Percentiles rank a stretch among this genome's conserved stretches.
These are phyloP conservation scores for Crocidura indochinensis DNA, from an alignment of 2,797 vertebrate genomes.

Conservation along the genomic window DNA sequence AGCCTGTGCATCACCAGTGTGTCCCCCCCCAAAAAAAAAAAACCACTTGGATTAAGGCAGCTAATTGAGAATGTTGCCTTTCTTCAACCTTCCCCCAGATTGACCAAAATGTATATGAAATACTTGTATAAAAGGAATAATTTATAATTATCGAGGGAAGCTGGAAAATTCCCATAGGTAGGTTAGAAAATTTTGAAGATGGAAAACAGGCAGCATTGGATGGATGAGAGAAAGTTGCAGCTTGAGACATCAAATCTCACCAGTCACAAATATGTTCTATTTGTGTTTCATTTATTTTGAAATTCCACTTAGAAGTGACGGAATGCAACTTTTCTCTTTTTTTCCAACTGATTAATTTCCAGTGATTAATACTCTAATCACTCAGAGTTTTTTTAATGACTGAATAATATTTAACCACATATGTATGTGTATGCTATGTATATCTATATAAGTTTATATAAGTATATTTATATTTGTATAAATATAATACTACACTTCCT, in stretches of 20 bases:
- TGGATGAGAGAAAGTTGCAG: neutral
- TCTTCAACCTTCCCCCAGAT: neutral
- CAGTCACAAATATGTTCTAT: neutral
- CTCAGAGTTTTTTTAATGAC: neutral
- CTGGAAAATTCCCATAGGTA: neutral
- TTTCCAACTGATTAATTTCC: neutral
- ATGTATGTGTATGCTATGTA: too few species aligned
- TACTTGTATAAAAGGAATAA: constrained; percentile 35
- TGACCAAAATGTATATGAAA: constrained; percentile 37
- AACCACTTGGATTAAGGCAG: neutral
- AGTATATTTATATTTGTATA: too few species aligned
- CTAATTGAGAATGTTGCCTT: neutral
- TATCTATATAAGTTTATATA: too few species aligned
- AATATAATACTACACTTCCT: too few species aligned
- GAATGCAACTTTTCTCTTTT: neutral
- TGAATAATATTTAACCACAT: neutral
- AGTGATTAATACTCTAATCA: neutral
- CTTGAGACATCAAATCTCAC: neutral
- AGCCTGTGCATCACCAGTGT: too few species aligned
- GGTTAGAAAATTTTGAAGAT: constrained; percentile 31
- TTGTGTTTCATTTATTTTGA: neutral
- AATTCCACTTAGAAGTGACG: neutral
- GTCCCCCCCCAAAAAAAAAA: too few species aligned
- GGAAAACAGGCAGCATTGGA: neutral
- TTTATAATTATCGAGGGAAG: neutral